Conservation (phyloP, 2,113 vertebrate species). For the Notiomystis cincta region DNA sequence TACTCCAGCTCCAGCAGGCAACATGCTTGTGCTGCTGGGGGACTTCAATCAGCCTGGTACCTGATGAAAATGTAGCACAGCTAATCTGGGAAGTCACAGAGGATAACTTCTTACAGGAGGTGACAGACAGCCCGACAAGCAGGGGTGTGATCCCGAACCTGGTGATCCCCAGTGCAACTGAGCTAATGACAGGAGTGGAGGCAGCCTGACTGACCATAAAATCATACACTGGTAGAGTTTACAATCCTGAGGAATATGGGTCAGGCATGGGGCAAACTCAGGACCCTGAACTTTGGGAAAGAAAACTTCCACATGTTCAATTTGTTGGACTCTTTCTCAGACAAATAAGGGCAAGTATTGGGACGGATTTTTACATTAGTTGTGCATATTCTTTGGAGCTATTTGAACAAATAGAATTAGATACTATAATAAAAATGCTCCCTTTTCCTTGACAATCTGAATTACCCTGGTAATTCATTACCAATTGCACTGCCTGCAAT, state of each 20-base stretch:
- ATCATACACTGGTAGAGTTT: not conserved
- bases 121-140: not conserved
- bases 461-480: not conserved
- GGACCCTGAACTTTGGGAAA: not conserved
- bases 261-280: not conserved
- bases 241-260: not conserved
- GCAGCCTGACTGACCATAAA: not conserved
- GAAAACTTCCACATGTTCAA: not conserved
- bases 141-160: no score
- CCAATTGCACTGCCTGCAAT: not conserved
- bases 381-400: not conserved
- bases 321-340: not conserved
- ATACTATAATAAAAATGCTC: not conserved
- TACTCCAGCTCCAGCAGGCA: not conserved
- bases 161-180: not conserved
- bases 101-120: accelerated
- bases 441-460: not conserved
- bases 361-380: not conserved
- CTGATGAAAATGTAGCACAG: not conserved
- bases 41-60: not conserved
- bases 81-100: not conserved
- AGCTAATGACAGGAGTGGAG: not conserved
- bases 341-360: not conserved
- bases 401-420: not conserved
- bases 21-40: not conserved